Evolutionary conservation across 2,888 invertebrate species (phyloP), one percentile per base, ranked within the genome.

Genomic region (Macaria notata): DNA sequence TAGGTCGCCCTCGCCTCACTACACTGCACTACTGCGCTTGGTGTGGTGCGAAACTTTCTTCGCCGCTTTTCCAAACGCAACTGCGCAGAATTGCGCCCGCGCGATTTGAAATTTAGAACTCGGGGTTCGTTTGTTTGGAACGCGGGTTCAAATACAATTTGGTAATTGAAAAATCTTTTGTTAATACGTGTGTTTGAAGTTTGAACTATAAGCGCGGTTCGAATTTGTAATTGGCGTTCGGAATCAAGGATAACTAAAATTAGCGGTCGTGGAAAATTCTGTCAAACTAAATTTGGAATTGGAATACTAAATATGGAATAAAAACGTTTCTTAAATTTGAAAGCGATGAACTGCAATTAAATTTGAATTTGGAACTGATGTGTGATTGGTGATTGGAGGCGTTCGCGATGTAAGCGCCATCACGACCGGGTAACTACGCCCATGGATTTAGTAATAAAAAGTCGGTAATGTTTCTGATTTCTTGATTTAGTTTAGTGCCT

Each of bases 1-100:
- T 90, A 90, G 91, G 91, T 91, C 89, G 89, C 83, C 89, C 88
- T 88, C 89, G 88, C 87, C 80, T 85, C 87, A 86, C 84, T 85
- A 78, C 80, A 79, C 78, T 79, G 78, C 79, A 83, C 82, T 81
- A 19, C 19, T 19, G 19, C 83, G 82, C 77, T 81, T 81, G 78
- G 82, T 79, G 81, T 77, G 78, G 75, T 83, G 88, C 87, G 88
- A 88, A 90, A 89, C 90, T 90, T 89, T 90, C 89, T 85, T 88
- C 84, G 84, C 77, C 80, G 81, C 88, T 89, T 89, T 89, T 90
- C 90, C 84, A 86, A 87, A 88, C 84, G 83, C 83, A 80, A 78
- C 80, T 74, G 82, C 79, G 83, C 78, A 77, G 78, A 79, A 76
- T 79, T 76, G 74, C 80, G 72, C 77, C 71, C 79, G 80, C 77